Percentiles rank a stretch among this genome's conserved stretches.
These are phyloP conservation scores for Serilophus lunatus DNA, from an alignment of 2,113 vertebrate genomes.

Conservation along the genomic window DNA sequence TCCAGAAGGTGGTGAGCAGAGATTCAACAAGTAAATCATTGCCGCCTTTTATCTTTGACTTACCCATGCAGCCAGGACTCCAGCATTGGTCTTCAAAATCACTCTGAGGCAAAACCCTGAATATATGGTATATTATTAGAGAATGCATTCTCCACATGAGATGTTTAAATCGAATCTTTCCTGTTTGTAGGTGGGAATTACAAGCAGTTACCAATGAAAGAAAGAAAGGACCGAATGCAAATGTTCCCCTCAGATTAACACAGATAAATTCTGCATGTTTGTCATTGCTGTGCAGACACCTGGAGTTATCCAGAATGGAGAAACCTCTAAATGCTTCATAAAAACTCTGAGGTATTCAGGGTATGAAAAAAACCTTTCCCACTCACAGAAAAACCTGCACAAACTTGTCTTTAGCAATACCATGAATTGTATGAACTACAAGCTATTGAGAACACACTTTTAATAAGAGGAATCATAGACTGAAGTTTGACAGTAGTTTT, in stretches of 20 bases:
- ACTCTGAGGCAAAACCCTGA: background rate
- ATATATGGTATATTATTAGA: background rate
- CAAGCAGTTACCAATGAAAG: background rate
- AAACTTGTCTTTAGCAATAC: background rate
- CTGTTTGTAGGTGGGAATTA: background rate
- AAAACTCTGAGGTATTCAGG: background rate
- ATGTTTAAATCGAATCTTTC: background rate
- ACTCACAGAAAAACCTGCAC: accelerated
- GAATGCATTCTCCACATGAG: background rate
- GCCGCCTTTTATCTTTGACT: background rate
- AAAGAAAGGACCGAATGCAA: background rate
- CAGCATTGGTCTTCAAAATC: background rate
- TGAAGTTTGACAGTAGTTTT: background rate
- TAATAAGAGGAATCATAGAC: background rate
- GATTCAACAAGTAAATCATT: background rate
- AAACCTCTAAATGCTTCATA: background rate
- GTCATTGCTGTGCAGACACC: background rate
- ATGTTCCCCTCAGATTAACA: background rate
- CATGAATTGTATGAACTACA: background rate
- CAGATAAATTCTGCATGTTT: background rate
- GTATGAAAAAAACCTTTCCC: background rate
- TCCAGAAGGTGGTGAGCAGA: background rate
- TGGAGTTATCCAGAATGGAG: background rate
- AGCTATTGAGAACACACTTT: background rate
- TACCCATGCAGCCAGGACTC: background rate